Evolutionary conservation across 2,113 vertebrate species (phyloP).

Genomic region (Antechinus stuartii): DNA sequence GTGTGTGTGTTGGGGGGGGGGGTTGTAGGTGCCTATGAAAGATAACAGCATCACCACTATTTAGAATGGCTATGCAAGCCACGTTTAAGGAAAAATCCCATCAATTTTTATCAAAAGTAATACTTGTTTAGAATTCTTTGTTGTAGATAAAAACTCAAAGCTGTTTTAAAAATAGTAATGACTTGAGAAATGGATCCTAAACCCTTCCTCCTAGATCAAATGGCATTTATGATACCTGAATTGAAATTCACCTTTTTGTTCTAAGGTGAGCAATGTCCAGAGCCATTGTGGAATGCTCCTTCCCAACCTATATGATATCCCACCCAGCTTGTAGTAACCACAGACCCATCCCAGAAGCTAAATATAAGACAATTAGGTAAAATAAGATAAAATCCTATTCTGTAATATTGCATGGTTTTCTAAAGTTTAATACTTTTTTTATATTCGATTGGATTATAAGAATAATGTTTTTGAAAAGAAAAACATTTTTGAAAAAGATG

Average conservation of each 20-base stretch:
- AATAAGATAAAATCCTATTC: conserved; percentile 73
- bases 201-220: conserved; percentile 69
- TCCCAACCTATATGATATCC: conserved; percentile 77
- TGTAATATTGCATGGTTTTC: conserved; percentile 57
- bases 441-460: conserved; percentile 61
- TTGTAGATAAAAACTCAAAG: not conserved
- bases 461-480: conserved; percentile 61
- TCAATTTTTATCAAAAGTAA: conserved; percentile 31
- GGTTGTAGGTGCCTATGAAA: conserved; percentile 25
- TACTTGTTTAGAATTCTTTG: not conserved
- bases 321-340: conserved; percentile 78
- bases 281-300: conserved; percentile 80
- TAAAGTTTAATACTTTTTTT: conserved; percentile 68
- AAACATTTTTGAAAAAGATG: conserved; percentile 69
- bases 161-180: not conserved
- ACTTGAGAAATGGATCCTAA: conserved; percentile 68
- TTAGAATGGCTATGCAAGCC: not conserved
- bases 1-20: not conserved
- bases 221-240: conserved; percentile 73
- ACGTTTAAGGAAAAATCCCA: conserved; percentile 44
- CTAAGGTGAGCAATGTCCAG: conserved; percentile 83
- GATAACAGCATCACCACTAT: conserved; percentile 14
- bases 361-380: conserved; percentile 61
- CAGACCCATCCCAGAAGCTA: conserved; percentile 62
- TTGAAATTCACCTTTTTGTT: conserved; percentile 76